These are phyloP conservation scores for Pteronura brasiliensis DNA, from an alignment of 2,113 vertebrate genomes.

Conservation along the genomic window DNA sequence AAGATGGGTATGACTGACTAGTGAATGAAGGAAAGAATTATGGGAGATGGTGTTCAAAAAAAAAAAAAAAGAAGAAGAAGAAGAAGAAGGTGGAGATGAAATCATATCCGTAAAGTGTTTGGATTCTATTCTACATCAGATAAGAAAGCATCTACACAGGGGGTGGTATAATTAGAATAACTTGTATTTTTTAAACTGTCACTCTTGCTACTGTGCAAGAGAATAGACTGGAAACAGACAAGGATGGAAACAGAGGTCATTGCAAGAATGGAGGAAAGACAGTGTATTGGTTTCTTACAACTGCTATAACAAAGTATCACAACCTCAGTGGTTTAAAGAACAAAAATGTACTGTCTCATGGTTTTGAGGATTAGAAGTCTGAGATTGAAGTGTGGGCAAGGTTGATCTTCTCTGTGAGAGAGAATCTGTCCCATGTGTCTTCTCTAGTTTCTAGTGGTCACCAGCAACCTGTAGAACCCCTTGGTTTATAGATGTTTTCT, in stretches of 20 bases:
- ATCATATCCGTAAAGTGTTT: not conserved
- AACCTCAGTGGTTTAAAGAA: not conserved
- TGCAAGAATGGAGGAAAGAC: not conserved
- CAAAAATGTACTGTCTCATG: not conserved
- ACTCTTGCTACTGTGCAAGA: not conserved
- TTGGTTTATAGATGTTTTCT: not conserved
- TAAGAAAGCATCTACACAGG: not conserved
- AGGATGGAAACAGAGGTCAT: not conserved
- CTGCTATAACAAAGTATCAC: not conserved
- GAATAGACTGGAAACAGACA: not conserved
- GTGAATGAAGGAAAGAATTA: not conserved
- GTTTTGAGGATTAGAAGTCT: not conserved
- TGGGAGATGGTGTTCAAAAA: not conserved
- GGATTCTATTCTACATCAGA: not conserved
- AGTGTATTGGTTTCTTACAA: not conserved
- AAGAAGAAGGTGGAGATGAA: not conserved
- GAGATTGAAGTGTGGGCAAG: fast-evolving
- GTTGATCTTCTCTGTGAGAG: fast-evolving
- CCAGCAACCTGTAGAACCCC: not conserved
- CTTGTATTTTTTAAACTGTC: not conserved
- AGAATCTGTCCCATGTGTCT: not conserved
- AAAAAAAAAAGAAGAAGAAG: not conserved
- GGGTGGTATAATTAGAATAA: not conserved
- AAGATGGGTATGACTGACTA: not conserved
- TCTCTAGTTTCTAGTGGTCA: too few relatives aligned